Evolutionary conservation across 2,113 vertebrate species (phyloP), one percentile per base, ranked within the genome.

Genomic region (Naja naja): DNA sequence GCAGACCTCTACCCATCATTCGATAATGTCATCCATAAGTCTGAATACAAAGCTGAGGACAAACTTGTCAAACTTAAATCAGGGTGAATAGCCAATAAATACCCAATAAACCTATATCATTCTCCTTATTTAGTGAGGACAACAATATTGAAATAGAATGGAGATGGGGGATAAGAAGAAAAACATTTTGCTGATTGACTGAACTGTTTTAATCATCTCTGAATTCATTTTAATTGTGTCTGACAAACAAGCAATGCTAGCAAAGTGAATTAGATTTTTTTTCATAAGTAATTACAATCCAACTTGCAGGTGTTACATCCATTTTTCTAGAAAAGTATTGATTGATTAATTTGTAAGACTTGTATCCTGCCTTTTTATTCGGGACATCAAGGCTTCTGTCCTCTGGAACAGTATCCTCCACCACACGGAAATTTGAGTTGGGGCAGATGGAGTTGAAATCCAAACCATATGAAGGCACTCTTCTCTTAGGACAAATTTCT

Each of bases 181-280:
- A n/a, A 93, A 95, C 95, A 52, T 95, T 94, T 95, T 93, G 87
- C 39, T n/a, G 88, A 96, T 97, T 14, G 89, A 3, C 85, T 96
- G n/a, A 93, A 43, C 74, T 97, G 85, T 96, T 97, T 97, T 96
- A 97, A 96, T 95, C 95, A 96, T 88, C 43, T 91, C 92, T 95
- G 60, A 94, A 97, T 96, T 97, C 56, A 96, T 96, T 98, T 98
- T 97, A 97, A 97, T 98, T 97, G 97, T 95, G 94, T 96, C 90
- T 97, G 95, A 95, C 94, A 96, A 97, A 96, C 96, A 95, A 97
- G 89, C 95, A 96, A 93, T 47, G 12, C 94, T 89, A 97, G 94
- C 52, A 30, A 97, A 97, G 96, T 95, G 92, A 96, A 97, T 97
- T 96, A 55, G 93, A 92, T 96, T 97, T 94, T 91, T n/a, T 95